These are phyloP conservation scores for Flexamia atlantica DNA, from an alignment of 2,888 invertebrate genomes.

Conservation along the genomic window DNA sequence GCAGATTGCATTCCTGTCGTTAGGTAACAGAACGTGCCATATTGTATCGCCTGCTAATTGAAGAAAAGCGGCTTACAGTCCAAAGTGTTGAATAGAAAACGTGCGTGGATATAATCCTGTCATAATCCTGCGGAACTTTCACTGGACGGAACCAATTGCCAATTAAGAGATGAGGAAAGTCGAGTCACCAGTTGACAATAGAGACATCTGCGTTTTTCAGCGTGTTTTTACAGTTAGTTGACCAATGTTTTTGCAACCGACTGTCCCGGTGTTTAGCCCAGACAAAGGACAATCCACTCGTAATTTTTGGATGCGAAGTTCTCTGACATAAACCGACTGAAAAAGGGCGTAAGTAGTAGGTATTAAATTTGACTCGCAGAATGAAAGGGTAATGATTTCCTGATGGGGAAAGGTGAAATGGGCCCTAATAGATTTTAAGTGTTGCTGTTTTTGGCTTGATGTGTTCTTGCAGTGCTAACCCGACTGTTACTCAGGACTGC, in stretches of 20 bases:
- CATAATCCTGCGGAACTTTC: conserved; percentile 18
- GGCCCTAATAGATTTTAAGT: no score
- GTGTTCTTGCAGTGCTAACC: no score
- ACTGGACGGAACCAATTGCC: conserved; percentile 55
- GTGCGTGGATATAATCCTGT: conserved; percentile 45
- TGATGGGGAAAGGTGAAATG: conserved; percentile 4
- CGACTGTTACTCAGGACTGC: no score
- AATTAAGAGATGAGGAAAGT: neutral
- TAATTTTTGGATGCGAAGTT: neutral
- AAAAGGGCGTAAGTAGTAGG: conserved; percentile 20
- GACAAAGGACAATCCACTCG: conserved; percentile 21
- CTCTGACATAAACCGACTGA: conserved; percentile 19
- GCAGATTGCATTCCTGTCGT: neutral
- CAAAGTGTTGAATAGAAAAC: conserved; percentile 10
- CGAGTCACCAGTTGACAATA: conserved; percentile 13
- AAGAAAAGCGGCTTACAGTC: conserved; percentile 10
- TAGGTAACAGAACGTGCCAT: conserved; percentile 34
- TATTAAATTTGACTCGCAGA: conserved; percentile 38
- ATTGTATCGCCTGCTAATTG: conserved; percentile 5
- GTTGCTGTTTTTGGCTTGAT: no score
- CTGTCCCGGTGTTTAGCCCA: conserved; percentile 7
- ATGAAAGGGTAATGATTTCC: neutral
- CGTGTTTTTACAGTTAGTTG: neutral
- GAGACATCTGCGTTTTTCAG: conserved; percentile 39
- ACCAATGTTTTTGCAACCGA: conserved; percentile 22